Evolutionary conservation across 2,113 vertebrate genomes (phyloP), one percentile per base, ranked within the genome.

Genomic region (Cinclus mexicanus): DNA sequence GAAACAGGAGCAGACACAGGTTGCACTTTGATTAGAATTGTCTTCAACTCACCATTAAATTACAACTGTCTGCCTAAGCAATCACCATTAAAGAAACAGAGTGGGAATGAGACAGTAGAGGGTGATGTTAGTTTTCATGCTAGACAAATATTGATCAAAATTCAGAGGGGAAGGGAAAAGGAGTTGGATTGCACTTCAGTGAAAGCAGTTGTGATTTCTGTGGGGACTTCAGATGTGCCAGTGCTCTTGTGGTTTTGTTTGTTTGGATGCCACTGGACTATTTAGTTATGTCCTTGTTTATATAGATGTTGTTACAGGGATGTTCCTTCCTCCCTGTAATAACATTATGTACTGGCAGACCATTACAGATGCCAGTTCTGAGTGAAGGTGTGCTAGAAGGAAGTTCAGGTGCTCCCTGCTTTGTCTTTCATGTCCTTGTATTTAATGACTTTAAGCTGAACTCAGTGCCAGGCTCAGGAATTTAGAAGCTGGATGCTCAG

Each of bases 1-100:
- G 75, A 88, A 86, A 63, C 35, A 77, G 90, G 75, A 96, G 59
- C 67, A 90, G 46, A 61, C 87, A 42, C 26, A 88, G 90, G 67
- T 80, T 92, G 68, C 44, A 49, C 83, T 91, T 94, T 67, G 84
- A 52, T 55, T 88, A 82, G 75, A 52, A 29, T 91, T 83, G 47
- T 65, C 75, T 91, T 90, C 67, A 50, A 49, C 9, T 91, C 33
- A 37, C 33, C 33, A 7, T 63, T 89, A 89, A 91, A 89, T 89
- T 85, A 31, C 46, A 83, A 31, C 39, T 53, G 9, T 79, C 79
- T 56, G 70, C 53, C 70, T 67, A 77, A 88, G 64, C 57, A 85
- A 24, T 37, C 23, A 29, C 53, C 72, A 42, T 61, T 76, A 80
- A 61, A 84, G 60, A 75, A 86, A 59, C 28, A 33, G 56, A 15